phyloP scores from a whole-genome alignment of 2,113 vertebrate genomes.

The Cyanocitta stelleri region DNA sequence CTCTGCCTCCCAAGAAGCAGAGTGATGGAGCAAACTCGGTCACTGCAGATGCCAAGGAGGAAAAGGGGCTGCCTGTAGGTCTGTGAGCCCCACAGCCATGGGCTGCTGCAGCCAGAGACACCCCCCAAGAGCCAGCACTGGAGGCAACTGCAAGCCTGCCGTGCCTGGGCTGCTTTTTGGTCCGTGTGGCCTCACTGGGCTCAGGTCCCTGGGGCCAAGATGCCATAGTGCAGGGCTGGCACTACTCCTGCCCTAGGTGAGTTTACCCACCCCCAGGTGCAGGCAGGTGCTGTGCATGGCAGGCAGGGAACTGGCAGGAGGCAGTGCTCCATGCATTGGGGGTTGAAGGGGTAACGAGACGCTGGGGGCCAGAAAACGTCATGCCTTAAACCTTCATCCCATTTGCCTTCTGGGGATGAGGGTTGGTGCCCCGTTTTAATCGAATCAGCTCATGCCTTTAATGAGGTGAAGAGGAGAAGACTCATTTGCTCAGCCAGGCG shows the following conservation, averaged over 20 bases:
- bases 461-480: neutral
- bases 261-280: too few species aligned
- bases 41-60: neutral
- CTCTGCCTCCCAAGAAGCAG: neutral
- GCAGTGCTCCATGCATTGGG: neutral
- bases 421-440: neutral
- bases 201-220: neutral
- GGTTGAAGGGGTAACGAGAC: neutral
- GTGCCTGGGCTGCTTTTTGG: neutral
- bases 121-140: neutral
- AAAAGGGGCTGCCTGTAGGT: neutral
- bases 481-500: neutral
- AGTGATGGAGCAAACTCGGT: neutral
- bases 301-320: neutral
- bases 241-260: neutral
- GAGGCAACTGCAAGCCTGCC: neutral
- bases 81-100: neutral
- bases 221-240: neutral
- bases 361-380: neutral
- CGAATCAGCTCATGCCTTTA: neutral
- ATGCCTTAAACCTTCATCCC: neutral
- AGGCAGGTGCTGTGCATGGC: rapidly evolving
- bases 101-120: neutral
- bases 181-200: rapidly evolving
- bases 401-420: neutral